phyloP scores from a whole-genome alignment of 2,797 vertebrate species.

The Pantherophis alleghaniensis region DNA sequence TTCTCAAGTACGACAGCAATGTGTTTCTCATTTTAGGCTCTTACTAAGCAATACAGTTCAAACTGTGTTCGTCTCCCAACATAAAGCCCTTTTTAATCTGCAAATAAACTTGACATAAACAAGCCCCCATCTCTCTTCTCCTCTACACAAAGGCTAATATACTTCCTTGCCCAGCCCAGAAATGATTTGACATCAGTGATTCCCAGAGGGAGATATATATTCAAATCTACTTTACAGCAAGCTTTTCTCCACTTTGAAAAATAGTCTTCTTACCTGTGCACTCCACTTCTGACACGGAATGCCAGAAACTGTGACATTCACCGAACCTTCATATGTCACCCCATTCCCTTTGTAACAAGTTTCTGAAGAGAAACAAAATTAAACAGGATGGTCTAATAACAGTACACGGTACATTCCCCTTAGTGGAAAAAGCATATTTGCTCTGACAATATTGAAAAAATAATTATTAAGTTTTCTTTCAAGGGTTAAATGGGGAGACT shows the following conservation, averaged over 20 bases:
- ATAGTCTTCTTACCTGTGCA: constrained; percentile 58
- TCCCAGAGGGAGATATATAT: neutral
- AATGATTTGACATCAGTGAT: neutral
- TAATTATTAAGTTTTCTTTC: neutral
- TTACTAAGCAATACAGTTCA: neutral
- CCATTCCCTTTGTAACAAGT: constrained; percentile 84
- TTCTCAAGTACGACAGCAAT: neutral
- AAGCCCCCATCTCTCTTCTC: neutral
- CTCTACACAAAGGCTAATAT: neutral
- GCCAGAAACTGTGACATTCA: constrained; percentile 80
- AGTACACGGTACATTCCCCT: neutral
- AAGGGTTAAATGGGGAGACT: neutral
- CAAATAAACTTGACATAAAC: neutral
- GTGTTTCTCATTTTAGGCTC: neutral
- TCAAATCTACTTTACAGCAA: neutral
- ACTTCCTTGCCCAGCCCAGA: neutral
- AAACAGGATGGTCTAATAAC: neutral
- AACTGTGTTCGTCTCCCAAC: neutral
- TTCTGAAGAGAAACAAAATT: constrained; percentile 62
- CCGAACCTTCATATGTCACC: constrained; percentile 83
- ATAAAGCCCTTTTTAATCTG: neutral
- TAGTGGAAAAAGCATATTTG: neutral
- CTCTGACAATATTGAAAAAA: neutral
- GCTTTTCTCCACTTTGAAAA: neutral
- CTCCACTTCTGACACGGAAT: constrained; percentile 85